Base-by-base conservation (phyloP, 2,888 invertebrate genomes). In the Callinectes sapidus region DNA sequence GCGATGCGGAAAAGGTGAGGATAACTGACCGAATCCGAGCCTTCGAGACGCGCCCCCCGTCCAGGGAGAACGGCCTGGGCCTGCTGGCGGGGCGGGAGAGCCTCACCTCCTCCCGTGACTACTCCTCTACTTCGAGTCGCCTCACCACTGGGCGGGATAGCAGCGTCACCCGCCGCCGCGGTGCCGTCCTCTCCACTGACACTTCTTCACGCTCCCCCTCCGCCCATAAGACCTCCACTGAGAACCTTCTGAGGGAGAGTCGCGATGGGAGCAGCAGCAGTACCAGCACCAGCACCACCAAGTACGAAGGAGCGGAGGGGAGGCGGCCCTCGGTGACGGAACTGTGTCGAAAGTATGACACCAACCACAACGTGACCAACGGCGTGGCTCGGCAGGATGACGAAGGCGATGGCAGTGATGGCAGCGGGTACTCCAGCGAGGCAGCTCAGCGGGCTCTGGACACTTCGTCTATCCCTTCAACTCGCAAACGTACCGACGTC, bases 341-440 rank as follows among this genome's bases (percentile, higher is more conserved):
- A 39, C 89, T 93, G 48, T 91, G 93, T 55, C 85, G 93, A n/a
- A 93, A 93, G 35, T 93, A 93, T 86, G 93, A 93, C 77, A 32
- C 93, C n/a, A 93, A 93, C 71, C 93, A 92, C 42, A 93, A 92
- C 81, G 91, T 92, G 54, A 92, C 92, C 48, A 91, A 92, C 77
- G 91, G 92, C 71, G n/a, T 90, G 48, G 18, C 66, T 1, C 90
- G 89, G 18, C 92, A 93, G 18, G 92, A 93, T 32, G 93, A 93
- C 81, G 93, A 93, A 10, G 92, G 85, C 13, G 89, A 92, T n/a
- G 85, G 85, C 18, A 92, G 92, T 28, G 92, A 92, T 39, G 92
- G 88, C 39, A 92, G 92, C 23, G 90, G 61, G n/a, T 92, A 86
- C 48, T 92, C 92, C 1, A 87, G 90, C 48, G 92, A 87, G 18